phyloP scores from a whole-genome alignment of 2,113 vertebrate species.

The Rostratula benghalensis region DNA sequence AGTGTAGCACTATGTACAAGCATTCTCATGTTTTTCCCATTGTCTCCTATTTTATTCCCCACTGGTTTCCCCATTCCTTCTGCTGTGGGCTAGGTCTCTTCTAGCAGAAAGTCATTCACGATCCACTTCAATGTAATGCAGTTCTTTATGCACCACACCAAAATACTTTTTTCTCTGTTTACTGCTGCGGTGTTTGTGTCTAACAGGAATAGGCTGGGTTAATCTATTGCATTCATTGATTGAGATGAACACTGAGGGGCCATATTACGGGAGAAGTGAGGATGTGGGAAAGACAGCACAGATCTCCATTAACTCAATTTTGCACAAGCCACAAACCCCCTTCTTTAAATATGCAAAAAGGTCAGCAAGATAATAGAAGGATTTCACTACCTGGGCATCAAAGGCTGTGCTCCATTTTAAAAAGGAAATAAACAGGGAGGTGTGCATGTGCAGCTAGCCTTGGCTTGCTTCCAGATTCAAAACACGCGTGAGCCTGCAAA shows the following conservation, averaged over 20 bases:
- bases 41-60: background rate
- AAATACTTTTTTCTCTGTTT: background rate
- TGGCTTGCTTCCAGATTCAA: background rate
- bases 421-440: background rate
- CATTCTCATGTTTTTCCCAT: background rate
- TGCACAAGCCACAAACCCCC: background rate
- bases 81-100: background rate
- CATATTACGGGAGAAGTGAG: background rate
- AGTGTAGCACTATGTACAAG: background rate
- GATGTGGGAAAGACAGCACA: background rate
- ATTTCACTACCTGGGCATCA: background rate
- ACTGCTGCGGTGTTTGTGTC: background rate
- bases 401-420: background rate
- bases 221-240: background rate
- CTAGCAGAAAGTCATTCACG: background rate
- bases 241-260: background rate
- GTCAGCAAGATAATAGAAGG: background rate
- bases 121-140: too few species aligned
- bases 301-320: background rate
- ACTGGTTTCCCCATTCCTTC: background rate
- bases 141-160: background rate
- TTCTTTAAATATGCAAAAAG: background rate
- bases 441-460: background rate
- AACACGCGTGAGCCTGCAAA: background rate
- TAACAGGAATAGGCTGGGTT: background rate